A percentile compares a stretch with the other conserved stretches of the same genome.
Conservation (phyloP, 1,140 invertebrate genomes). For the Ceratina australensis region DNA sequence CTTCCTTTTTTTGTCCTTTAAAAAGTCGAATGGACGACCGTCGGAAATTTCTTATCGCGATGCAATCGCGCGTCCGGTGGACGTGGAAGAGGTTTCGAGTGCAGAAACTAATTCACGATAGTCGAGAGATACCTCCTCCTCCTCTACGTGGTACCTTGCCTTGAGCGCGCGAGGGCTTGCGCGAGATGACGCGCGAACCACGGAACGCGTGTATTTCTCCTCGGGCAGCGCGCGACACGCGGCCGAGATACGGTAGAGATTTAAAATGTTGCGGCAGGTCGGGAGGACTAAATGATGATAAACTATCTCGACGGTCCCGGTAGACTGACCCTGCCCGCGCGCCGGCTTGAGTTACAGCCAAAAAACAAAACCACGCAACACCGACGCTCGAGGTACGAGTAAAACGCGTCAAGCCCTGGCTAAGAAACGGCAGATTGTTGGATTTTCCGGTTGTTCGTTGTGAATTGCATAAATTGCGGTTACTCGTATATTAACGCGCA, state of each 20-base stretch:
- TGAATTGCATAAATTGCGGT: no score
- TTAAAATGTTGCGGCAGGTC: constrained; percentile 79
- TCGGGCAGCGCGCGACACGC: constrained; percentile 48
- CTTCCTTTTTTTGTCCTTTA: background rate
- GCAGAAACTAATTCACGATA: constrained; percentile 30
- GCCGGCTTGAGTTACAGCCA: constrained; percentile 72
- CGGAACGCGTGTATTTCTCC: constrained; percentile 38
- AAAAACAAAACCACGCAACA: constrained; percentile 61
- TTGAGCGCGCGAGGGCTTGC: background rate
- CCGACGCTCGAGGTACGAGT: constrained; percentile 41
- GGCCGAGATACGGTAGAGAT: constrained; percentile 73
- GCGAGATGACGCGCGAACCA: constrained; percentile 23
- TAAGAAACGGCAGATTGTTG: background rate
- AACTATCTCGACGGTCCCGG: constrained; percentile 75
- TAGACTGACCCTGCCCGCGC: constrained; percentile 69
- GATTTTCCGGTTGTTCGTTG: background rate
- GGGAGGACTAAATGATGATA: constrained; percentile 77
- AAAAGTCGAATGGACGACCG: background rate
- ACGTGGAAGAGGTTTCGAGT: constrained; percentile 3
- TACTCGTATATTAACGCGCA: no score
- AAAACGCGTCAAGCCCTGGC: constrained; percentile 31
- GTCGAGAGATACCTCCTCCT: constrained; percentile 16
- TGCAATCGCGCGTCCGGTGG: background rate
- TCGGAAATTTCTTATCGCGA: background rate
- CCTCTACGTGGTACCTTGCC: background rate